phyloP scores from a whole-genome alignment of 1,140 invertebrate genomes.

The Whitmania pigra region DNA sequence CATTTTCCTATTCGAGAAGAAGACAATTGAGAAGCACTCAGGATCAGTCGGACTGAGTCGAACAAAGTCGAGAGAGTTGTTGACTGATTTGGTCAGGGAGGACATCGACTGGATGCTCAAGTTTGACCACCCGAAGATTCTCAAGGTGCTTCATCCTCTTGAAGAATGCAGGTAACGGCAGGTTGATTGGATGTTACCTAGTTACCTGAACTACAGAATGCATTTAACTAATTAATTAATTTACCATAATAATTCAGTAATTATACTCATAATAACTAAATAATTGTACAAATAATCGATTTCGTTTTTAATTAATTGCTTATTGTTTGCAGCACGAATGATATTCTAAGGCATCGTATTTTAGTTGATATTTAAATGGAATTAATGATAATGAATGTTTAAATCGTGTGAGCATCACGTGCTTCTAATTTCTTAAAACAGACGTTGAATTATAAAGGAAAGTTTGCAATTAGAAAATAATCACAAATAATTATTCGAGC shows the following conservation, averaged over 20 bases:
- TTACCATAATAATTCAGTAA: too few species aligned
- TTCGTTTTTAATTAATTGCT: too few species aligned
- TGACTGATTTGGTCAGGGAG: slow-evolving; percentile 72
- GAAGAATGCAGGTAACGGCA: slow-evolving; percentile 45
- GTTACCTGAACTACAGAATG: background rate
- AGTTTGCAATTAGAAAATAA: too few species aligned
- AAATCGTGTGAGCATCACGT: background rate
- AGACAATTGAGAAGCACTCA: slow-evolving; percentile 64
- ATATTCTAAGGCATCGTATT: too few species aligned
- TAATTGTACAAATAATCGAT: too few species aligned
- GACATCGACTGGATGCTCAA: slow-evolving; percentile 68
- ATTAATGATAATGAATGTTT: background rate
- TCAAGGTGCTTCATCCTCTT: slow-evolving; percentile 48
- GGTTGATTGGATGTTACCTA: background rate
- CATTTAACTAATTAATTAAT: too few species aligned
- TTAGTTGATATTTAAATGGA: background rate
- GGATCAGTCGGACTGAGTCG: slow-evolving; percentile 55
- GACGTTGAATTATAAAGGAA: too few species aligned
- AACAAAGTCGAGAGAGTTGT: slow-evolving; percentile 75
- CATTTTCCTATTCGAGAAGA: slow-evolving; percentile 87
- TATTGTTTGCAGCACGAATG: too few species aligned
- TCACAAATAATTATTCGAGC: too few species aligned
- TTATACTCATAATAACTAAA: too few species aligned
- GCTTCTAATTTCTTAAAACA: too few species aligned
- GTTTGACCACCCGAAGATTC: slow-evolving; percentile 71